Evolutionary conservation across 2,113 vertebrate species (phyloP).

Genomic region (Oncorhynchus tshawytscha): DNA sequence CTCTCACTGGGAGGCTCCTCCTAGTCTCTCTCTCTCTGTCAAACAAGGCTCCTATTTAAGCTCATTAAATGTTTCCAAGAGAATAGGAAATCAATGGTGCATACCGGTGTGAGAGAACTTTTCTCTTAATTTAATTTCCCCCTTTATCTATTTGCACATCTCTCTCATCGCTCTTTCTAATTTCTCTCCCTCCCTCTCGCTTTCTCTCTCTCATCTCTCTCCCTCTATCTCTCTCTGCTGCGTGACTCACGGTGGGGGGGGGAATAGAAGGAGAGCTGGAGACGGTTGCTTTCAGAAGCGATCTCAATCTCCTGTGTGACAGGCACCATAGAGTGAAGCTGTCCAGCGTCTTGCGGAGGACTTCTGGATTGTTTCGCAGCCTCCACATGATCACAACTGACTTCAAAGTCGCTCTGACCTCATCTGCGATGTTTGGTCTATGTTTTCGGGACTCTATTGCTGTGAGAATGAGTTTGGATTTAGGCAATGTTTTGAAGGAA

Average conservation of each 20-base stretch:
- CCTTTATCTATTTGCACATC: conserved; percentile 64
- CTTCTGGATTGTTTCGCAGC: too few relatives aligned
- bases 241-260: not conserved
- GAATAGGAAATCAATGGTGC: conserved; percentile 79
- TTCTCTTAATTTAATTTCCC: conserved; percentile 73
- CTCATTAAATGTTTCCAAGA: conserved; percentile 80
- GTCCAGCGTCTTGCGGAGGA: too few relatives aligned
- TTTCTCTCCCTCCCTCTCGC: not conserved
- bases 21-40: conserved; percentile 28
- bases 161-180: conserved; percentile 10
- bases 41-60: conserved; percentile 75
- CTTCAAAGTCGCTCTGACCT: conserved; percentile 22
- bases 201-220: not conserved
- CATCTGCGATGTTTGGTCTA: not conserved
- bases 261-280: conserved; percentile 10
- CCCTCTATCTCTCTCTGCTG: conserved; percentile 20
- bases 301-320: conserved; percentile 39
- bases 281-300: conserved; percentile 48
- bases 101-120: conserved; percentile 69
- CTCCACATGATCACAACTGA: conserved; percentile 30
- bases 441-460: not conserved
- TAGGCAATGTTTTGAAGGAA: not conserved
- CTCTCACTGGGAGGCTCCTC: conserved; percentile 65
- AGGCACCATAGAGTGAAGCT: conserved; percentile 30
- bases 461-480: not conserved